phyloP scores from a whole-genome alignment of 2,797 vertebrate genomes.

The Lindbergichthys nudifrons region DNA sequence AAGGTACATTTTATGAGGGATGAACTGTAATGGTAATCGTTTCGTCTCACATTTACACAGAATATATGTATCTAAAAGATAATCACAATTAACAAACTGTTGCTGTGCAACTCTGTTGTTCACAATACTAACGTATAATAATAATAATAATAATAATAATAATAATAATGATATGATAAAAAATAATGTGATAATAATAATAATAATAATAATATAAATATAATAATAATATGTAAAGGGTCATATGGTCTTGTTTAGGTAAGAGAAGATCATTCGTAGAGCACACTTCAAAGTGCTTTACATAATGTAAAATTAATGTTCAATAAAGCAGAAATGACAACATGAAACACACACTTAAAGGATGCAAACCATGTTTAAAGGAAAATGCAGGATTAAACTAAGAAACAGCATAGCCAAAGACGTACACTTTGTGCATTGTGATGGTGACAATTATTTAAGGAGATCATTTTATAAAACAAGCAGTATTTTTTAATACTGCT shows the following conservation, averaged over 20 bases:
- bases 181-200: no score
- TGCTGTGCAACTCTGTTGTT: background rate
- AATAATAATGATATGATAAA: no score
- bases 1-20: background rate
- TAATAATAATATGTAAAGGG: background rate
- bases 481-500: background rate
- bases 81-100: no score
- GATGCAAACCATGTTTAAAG: background rate
- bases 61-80: no score
- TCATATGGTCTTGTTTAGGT: background rate
- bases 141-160: no score
- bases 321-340: background rate
- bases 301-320: background rate
- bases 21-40: background rate
- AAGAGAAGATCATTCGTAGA: no score
- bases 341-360: background rate
- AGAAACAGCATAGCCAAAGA: background rate
- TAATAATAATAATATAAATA: no score
- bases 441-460: background rate
- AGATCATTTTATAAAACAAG: background rate
- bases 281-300: background rate
- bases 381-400: background rate
- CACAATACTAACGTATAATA: no score
- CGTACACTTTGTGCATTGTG: accelerated
- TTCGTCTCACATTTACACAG: background rate